Base-by-base conservation (phyloP, 1,140 invertebrate species). In the Meteorus sp. region DNA sequence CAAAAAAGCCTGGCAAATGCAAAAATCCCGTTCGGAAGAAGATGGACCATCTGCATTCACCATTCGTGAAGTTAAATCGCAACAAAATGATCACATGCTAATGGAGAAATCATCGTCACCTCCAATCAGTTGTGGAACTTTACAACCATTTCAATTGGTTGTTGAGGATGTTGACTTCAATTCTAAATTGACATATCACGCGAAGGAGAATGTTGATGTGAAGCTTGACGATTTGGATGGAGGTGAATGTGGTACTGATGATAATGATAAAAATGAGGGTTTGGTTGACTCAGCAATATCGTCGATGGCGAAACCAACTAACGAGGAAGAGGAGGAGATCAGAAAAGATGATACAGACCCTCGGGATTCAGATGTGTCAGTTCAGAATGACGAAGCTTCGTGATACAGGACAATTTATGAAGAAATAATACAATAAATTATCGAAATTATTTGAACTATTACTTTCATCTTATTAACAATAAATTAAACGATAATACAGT, bases 1-100 rank as follows among this genome's bases (percentile, higher is more conserved):
- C 17, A 78, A 79, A 51, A 80, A 78, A 35, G 78, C 78, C 4
- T 80, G 78, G 78, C 78, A 80, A 44, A 63, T 76, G 64, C 78
- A 80, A 33, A 80, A 80, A 15, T 80, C 78, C 2, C 62, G 71
- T 13, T 80, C 78, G 0, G 78, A 80, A 17, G 78, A 80, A 23
- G 78, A 80, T 15, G 72, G 74, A n/a, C 66, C 67, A 1, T 51
- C 65, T 3, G 69, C 65, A 9, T 78, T 75, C 22, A 19, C 37
- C 0, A 66, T 77, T 15, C 78, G 74, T 19, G 76, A 78, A 15
- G n/a, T 61, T 8, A 77, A 72, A 53, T 56, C 66, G 7, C 50
- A 60, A 56, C 29, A 44, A 35, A 55, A 33, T 48, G 61, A 56
- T 31, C 60, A 19, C 53, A 64, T 44, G 23, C 54, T 4, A 44